Percentiles rank a stretch among this genome's conserved stretches.
Conservation (phyloP, 2,888 invertebrate species). For the Dynastes grantii region DNA sequence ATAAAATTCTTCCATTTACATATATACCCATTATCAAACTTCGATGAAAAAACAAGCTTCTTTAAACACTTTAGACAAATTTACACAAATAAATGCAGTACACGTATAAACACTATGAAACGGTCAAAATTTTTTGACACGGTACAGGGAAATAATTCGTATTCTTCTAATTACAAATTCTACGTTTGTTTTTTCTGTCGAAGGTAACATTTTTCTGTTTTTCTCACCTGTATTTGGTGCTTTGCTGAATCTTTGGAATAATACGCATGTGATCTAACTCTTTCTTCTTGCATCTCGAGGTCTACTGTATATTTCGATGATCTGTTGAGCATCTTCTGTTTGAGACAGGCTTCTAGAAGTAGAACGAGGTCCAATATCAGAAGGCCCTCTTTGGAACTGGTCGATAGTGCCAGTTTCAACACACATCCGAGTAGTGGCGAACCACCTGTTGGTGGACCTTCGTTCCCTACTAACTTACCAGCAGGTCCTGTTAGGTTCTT, state of each 20-base stretch:
- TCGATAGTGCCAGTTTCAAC: slow-evolving; percentile 88
- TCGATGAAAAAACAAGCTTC: slow-evolving; percentile 18
- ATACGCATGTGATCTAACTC: slow-evolving; percentile 21
- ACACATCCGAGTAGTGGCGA: slow-evolving; percentile 76
- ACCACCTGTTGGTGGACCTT: slow-evolving; percentile 70
- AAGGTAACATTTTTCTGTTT: neutral
- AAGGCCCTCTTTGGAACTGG: slow-evolving; percentile 85
- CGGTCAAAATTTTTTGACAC: neutral
- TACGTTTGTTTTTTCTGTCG: slow-evolving; percentile 16
- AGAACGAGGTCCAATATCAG: slow-evolving; percentile 78
- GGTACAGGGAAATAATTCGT: slow-evolving; percentile 16
- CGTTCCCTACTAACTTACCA: slow-evolving; percentile 74
- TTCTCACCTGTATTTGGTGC: slow-evolving; percentile 1
- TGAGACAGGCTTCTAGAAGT: slow-evolving; percentile 60
- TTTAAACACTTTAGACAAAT: neutral
- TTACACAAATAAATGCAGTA: neutral
- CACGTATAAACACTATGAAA: neutral
- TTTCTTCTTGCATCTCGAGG: slow-evolving; percentile 12
- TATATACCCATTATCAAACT: neutral
- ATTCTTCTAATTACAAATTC: slow-evolving; percentile 17
- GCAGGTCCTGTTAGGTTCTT: slow-evolving; percentile 75
- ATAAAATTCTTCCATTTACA: slow-evolving; percentile 9
- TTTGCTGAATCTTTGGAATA: slow-evolving; percentile 14
- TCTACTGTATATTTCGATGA: slow-evolving; percentile 4
- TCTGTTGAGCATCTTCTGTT: slow-evolving; percentile 33